These are phyloP conservation scores for Misgurnus anguillicaudatus DNA, from an alignment of 2,113 vertebrate genomes.

Conservation along the genomic window DNA sequence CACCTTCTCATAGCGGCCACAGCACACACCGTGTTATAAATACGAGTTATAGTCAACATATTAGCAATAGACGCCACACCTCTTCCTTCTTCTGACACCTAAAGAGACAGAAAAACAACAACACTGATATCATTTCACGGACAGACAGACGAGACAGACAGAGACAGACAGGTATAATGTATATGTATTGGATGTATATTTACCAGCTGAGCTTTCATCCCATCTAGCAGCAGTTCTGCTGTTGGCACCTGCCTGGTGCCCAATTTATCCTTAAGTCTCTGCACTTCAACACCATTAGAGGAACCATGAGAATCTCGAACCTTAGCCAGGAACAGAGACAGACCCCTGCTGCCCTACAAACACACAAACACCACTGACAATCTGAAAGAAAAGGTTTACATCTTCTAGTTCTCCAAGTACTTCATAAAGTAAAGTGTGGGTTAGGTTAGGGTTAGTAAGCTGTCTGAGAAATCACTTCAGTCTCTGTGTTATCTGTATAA, in stretches of 20 bases:
- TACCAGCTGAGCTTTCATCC: slow-evolving; percentile 77
- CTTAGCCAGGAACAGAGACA: slow-evolving; percentile 85
- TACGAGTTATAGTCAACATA: slow-evolving; percentile 84
- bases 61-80: slow-evolving; percentile 82
- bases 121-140: too few species aligned
- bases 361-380: not conserved
- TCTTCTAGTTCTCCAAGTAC: too few species aligned
- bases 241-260: slow-evolving; percentile 86
- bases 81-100: slow-evolving; percentile 83
- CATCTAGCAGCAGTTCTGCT: slow-evolving; percentile 82
- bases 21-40: slow-evolving; percentile 80
- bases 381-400: too few species aligned
- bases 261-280: slow-evolving; percentile 86
- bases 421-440: too few species aligned
- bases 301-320: slow-evolving; percentile 72
- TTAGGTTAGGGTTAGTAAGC: too few species aligned
- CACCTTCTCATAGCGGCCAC: slow-evolving; percentile 84
- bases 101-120: not conserved
- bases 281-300: slow-evolving; percentile 79
- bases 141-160: too few species aligned
- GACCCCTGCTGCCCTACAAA: slow-evolving; percentile 76
- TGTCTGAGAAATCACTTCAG: too few species aligned
- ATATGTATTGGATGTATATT: slow-evolving; percentile 27
- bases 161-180: too few species aligned
- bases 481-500: too few species aligned